These are phyloP conservation scores for Ophiodon elongatus DNA, from an alignment of 2,113 vertebrate genomes.

Conservation along the genomic window DNA sequence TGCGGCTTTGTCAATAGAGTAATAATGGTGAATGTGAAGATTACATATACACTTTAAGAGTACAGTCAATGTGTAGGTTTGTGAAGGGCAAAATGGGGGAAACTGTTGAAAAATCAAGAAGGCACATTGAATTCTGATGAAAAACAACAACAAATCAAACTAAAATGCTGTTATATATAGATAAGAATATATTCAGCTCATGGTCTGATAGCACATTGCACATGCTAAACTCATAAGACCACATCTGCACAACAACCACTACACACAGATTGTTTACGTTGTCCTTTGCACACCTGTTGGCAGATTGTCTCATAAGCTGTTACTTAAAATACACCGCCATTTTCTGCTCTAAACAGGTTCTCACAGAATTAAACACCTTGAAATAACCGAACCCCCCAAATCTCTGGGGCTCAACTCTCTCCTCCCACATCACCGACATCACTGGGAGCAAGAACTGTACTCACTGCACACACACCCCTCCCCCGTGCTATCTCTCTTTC, in stretches of 20 bases:
- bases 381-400: slow-evolving; percentile 41
- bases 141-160: background rate
- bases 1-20: background rate
- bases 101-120: background rate
- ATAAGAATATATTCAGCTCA: background rate
- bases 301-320: slow-evolving; percentile 27
- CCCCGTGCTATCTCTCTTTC: slow-evolving; percentile 76
- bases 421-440: slow-evolving; percentile 16
- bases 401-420: slow-evolving; percentile 26
- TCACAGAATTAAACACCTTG: slow-evolving; percentile 8
- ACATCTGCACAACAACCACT: slow-evolving; percentile 6
- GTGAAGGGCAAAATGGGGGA: background rate
- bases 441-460: background rate
- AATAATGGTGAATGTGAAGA: background rate
- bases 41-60: background rate
- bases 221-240: slow-evolving; percentile 2
- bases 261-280: slow-evolving; percentile 11
- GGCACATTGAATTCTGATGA: slow-evolving; percentile 1
- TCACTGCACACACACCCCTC: slow-evolving; percentile 21
- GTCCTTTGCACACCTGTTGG: slow-evolving; percentile 64
- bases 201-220: background rate
- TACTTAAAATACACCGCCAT: slow-evolving; percentile 30
- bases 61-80: background rate
- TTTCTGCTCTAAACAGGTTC: slow-evolving; percentile 10
- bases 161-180: background rate